Evolutionary conservation across 2,797 vertebrate genomes (phyloP).

Genomic region (Haliaeetus albicilla): DNA sequence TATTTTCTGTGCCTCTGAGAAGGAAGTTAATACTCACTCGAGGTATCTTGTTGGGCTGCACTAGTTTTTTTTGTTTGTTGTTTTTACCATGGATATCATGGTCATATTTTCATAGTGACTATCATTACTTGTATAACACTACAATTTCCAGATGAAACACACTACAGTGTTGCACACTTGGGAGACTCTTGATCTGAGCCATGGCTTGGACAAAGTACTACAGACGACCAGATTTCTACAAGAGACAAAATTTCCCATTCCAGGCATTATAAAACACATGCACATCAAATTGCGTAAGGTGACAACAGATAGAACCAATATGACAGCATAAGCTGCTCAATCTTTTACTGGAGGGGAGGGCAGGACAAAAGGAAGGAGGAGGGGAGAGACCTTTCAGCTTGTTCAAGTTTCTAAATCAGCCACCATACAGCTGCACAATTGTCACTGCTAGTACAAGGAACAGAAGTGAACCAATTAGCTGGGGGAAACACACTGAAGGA

Average conservation of each 20-base stretch:
- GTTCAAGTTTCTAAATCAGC: not conserved
- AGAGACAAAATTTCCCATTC: not conserved
- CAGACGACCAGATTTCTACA: not conserved
- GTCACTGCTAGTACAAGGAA: not conserved
- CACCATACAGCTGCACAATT: not conserved
- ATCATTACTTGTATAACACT: not conserved
- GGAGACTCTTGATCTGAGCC: not conserved
- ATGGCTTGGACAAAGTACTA: not conserved
- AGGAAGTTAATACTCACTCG: not conserved
- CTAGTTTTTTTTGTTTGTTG: not conserved
- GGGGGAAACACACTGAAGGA: not conserved
- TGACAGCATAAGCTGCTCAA: not conserved
- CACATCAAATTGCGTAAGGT: not conserved
- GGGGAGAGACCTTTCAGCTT: not conserved
- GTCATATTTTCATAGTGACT: not conserved
- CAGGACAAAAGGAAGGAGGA: not conserved
- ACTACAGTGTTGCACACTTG: not conserved
- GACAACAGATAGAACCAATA: not conserved
- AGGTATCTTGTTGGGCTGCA: not conserved
- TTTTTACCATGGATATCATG: not conserved
- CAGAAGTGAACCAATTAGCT: not conserved
- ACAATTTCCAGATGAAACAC: not conserved
- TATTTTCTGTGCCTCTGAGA: not conserved
- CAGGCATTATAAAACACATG: not conserved
- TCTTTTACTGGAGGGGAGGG: not conserved